phyloP scores from a whole-genome alignment of 2,888 invertebrate genomes.

The Bellardia bayeri region DNA sequence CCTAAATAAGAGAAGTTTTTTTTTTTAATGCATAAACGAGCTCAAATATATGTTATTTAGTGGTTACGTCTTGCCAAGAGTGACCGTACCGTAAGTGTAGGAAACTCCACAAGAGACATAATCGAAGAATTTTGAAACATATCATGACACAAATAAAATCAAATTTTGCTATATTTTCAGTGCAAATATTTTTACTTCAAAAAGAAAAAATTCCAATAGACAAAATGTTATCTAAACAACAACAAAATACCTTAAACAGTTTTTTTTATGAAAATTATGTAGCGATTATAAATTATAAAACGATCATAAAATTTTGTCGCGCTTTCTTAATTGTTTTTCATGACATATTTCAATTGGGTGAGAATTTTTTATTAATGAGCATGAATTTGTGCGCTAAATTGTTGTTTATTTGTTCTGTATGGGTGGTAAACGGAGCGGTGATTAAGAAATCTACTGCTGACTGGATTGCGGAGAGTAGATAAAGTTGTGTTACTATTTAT shows the following conservation, averaged over 20 bases:
- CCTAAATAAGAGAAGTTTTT: too few relatives aligned
- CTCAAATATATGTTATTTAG: too few relatives aligned
- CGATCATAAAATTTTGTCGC: slow-evolving; percentile 1
- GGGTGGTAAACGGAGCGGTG: not conserved
- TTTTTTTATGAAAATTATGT: not conserved
- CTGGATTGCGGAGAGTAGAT: not conserved
- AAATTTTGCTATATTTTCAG: too few relatives aligned
- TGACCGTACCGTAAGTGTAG: too few relatives aligned
- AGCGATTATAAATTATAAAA: slow-evolving; percentile 6
- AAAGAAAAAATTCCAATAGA: not conserved
- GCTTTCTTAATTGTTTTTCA: slow-evolving; percentile 2
- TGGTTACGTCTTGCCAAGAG: too few relatives aligned
- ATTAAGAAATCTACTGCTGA: not conserved
- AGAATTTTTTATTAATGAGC: not conserved
- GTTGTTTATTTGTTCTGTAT: not conserved
- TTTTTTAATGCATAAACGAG: too few relatives aligned
- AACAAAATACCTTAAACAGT: too few relatives aligned
- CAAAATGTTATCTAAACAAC: not conserved
- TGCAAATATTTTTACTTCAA: too few relatives aligned
- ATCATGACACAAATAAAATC: too few relatives aligned
- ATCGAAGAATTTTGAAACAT: too few relatives aligned
- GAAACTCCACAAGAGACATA: too few relatives aligned
- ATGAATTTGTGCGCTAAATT: not conserved
- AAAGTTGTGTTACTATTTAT: too few relatives aligned
- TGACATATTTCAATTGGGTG: not conserved